Evolutionary conservation across 2,888 invertebrate genomes (phyloP), one percentile per base, ranked within the genome.

Genomic region (Keiferia lycopersicella): DNA sequence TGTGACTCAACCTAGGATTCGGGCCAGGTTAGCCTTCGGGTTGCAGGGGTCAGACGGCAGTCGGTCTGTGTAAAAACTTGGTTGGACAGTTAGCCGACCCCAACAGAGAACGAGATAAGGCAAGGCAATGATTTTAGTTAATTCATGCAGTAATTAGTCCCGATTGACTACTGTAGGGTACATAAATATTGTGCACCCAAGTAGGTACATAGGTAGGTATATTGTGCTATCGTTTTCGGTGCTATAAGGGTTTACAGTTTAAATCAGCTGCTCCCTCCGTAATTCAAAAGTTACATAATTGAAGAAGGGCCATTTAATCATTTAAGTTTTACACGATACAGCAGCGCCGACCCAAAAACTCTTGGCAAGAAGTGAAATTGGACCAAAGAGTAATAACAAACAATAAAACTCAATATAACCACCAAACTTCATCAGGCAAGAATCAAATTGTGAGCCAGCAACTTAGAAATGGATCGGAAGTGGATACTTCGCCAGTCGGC

Each of bases 401-500:
- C 30, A 56, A 56, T 56, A 58, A 58, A 38, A 58, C 16, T 39
- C 38, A 58, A 58, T 58, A 38, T 11, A 58, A 38, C 20, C 20
- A 12, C 12, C 20, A 14, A 53, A 53, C 22, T 53, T 53, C 51
- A 22, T 53, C 51, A 22, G 51, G n/a, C n/a, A n/a, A n/a, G 57
- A 38, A 57, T 58, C 38, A 20, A 60, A 60, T 45, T 26, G 11
- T 45, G 39, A 30, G 30, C 16, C 41, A 48, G 30, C 2, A n/a
- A 60, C 38, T 60, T 48, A 45, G 60, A 45, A 60, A 60, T 30
- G 48, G 60, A 45, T 48, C 45, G 60, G 22, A 60, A 58, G 10
- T 38, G 39, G 58, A 48, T 39, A 60, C 60, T 41, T 18, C 41
- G 41, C 18, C 20, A 59, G 41, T 41, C 38, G 11, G 22, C 45